phyloP scores from a whole-genome alignment of 2,797 vertebrate species.

The Acanthis flammea region DNA sequence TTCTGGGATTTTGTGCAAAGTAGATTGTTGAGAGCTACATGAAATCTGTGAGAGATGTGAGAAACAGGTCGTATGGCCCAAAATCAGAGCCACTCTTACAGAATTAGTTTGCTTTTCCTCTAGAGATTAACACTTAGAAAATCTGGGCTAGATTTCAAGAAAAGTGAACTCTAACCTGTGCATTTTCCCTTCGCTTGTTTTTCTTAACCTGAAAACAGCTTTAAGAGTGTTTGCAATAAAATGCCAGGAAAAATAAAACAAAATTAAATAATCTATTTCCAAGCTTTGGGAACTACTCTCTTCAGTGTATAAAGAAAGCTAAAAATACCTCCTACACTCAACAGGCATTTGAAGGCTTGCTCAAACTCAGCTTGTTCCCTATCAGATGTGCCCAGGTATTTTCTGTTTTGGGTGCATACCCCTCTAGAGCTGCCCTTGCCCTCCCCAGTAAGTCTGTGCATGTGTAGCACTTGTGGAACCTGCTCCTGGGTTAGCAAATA shows the following conservation, averaged over 20 bases:
- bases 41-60: constrained; percentile 31
- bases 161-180: constrained; percentile 39
- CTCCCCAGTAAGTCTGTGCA: background rate
- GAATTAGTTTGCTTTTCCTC: constrained; percentile 70
- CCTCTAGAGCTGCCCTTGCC: background rate
- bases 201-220: constrained; percentile 45
- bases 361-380: background rate
- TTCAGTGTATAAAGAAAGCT: constrained; percentile 18
- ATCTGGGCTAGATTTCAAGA: constrained; percentile 65
- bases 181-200: constrained; percentile 57
- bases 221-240: constrained; percentile 27
- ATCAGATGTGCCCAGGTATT: background rate
- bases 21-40: background rate
- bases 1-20: constrained; percentile 5
- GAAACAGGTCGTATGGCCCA: background rate
- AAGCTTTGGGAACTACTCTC: constrained; percentile 13
- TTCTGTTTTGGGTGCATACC: background rate
- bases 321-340: constrained; percentile 11
- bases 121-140: constrained; percentile 61
- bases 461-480: background rate
- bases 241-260: constrained; percentile 38
- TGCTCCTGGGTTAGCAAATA: background rate
- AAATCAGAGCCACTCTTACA: constrained; percentile 44
- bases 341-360: background rate
- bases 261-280: constrained; percentile 54